Evolutionary conservation across 1,140 invertebrate species (phyloP), one percentile per base, ranked within the genome.

Genomic region (Trypoxylus dichotomus): DNA sequence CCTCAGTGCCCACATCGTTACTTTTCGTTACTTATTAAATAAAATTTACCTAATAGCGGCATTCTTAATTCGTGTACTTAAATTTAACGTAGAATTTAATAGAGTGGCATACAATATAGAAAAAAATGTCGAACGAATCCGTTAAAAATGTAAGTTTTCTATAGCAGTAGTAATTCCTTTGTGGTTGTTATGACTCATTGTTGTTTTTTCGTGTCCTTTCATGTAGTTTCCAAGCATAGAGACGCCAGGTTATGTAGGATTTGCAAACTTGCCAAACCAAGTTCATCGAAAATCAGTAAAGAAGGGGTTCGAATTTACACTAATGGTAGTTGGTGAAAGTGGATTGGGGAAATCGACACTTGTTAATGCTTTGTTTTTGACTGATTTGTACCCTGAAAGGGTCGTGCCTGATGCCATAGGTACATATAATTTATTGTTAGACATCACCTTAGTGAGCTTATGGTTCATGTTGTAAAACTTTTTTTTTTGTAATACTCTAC

Each of bases 291-390:
- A 98, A 87, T 97, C 97, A 13, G 97, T 99, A 15, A 98, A 99
- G 86, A 96, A 97, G 86, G 97, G 97, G 21, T 99, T 99, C 87
- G 97, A 98, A 86, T 99, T 99, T 86, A 98, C 97, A 0, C 87
- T 99, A 0, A 98, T 99, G 97, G 97, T 99, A 63, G 97, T 98
- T 27, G 97, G 97, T 37, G 97, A 99, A 87, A 97, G 95, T 82
- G 98, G 98, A 1, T 87, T 99, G 27, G 98, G 98, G 24, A 99
- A 99, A 88, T 98, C 97, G 0, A 99, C 98, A 6, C 90, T 99
- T 77, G 96, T 99, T 47, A 99, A 99, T 86, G 97, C 96, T 76
- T 88, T 99, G n/a, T 99, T 99, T 86, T 88, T 98, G 11, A 97
- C 97, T 25, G 98, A 99, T 87, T 88, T 97, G 29, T 97, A 97